Conservation (phyloP, 1,140 invertebrate species). For the Chironomus striatipennis region DNA sequence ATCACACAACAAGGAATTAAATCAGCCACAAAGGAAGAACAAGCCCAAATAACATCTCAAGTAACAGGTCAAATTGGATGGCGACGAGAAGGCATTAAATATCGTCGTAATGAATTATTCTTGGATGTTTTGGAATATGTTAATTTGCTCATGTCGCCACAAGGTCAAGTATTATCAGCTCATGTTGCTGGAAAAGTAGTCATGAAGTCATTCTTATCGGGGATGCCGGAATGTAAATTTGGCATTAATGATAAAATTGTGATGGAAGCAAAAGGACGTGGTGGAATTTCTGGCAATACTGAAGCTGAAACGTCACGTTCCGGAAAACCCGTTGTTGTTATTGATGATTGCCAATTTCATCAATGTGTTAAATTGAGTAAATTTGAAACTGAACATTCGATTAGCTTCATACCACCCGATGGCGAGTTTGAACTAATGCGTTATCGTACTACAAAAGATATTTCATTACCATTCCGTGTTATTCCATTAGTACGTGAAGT, state of each 20-base stretch:
- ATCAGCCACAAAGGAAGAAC: constrained; percentile 98
- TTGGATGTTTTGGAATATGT: constrained; percentile 99
- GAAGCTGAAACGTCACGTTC: constrained; percentile 80
- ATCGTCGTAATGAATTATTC: constrained; percentile 96
- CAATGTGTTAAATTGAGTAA: constrained; percentile 99
- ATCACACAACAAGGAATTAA: constrained; percentile 99
- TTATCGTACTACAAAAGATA: constrained; percentile 99
- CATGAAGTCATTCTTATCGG: constrained; percentile 99
- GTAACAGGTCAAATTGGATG: constrained; percentile 99
- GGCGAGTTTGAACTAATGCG: constrained; percentile 99
- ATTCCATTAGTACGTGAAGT: constrained; percentile 97
- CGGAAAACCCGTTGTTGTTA: constrained; percentile 94
- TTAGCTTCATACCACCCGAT: constrained; percentile 99
- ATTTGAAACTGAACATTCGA: constrained; percentile 99
- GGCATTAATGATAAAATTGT: constrained; percentile 99
- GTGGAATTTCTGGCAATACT: constrained; percentile 54
- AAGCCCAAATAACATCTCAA: constrained; percentile 98
- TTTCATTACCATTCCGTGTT: constrained; percentile 97
- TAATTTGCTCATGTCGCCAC: constrained; percentile 98
- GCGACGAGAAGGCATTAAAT: constrained; percentile 98
- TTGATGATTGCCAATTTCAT: constrained; percentile 99
- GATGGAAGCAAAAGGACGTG: constrained; percentile 91
- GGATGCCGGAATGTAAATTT: constrained; percentile 99
- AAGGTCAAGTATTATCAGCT: constrained; percentile 97
- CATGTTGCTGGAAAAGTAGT: constrained; percentile 99